phyloP scores from a whole-genome alignment of 2,888 invertebrate genomes.

The Ecdyonurus torrentis region DNA sequence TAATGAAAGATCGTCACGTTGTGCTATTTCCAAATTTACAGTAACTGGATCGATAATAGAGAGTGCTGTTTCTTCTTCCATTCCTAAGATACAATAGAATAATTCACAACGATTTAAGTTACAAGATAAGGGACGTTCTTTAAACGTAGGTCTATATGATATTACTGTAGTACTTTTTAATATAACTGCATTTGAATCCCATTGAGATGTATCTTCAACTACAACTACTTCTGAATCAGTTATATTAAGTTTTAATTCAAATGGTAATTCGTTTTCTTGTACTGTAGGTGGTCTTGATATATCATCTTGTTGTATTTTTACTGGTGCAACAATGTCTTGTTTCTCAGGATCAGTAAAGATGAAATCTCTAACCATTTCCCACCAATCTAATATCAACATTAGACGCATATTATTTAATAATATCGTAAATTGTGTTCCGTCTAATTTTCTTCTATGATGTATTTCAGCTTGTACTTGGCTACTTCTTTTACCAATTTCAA shows the following conservation, averaged over 20 bases:
- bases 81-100: constrained; percentile 76
- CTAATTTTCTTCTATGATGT: constrained; percentile 50
- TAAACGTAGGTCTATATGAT: constrained; percentile 51
- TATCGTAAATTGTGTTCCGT: constrained; percentile 64
- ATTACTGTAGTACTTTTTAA: constrained; percentile 81
- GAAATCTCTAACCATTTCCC: constrained; percentile 69
- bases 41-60: constrained; percentile 90
- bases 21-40: constrained; percentile 48
- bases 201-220: constrained; percentile 73
- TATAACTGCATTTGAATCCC: constrained; percentile 89
- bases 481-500: constrained; percentile 30
- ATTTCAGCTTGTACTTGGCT: constrained; percentile 45
- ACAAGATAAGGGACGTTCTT: constrained; percentile 63
- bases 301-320: no score
- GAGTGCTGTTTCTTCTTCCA: constrained; percentile 79
- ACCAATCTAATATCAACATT: constrained; percentile 88
- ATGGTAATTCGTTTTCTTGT: constrained; percentile 25
- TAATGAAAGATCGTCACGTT: neutral
- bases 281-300: neutral
- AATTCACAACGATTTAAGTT: constrained; percentile 78
- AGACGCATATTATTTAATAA: constrained; percentile 87
- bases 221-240: constrained; percentile 91
- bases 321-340: constrained; percentile 9
- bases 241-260: constrained; percentile 82
- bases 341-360: constrained; percentile 35